phyloP scores from a whole-genome alignment of 2,888 invertebrate genomes.

The Sympetrum striolatum region DNA sequence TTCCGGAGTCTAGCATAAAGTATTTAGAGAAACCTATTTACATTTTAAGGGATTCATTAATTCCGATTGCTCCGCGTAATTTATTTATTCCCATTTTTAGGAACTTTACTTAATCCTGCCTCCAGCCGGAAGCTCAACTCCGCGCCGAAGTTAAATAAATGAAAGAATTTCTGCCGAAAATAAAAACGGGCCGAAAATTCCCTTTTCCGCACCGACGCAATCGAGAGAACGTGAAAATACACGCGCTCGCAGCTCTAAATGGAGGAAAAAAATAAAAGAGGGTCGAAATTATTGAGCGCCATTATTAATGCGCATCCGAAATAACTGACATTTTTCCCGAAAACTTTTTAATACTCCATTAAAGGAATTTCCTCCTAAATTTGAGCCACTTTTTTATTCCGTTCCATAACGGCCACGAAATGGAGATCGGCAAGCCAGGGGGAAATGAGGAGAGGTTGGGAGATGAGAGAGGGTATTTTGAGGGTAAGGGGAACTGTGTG shows the following conservation, averaged over 20 bases:
- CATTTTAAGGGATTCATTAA: no score
- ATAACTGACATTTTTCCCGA: neutral
- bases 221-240: neutral
- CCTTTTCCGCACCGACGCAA: no score
- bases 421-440: neutral
- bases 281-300: neutral
- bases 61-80: no score
- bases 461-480: neutral
- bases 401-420: neutral
- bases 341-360: constrained; percentile 7
- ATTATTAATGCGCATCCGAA: neutral
- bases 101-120: no score
- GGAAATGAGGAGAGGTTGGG: neutral
- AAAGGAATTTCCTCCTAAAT: neutral
- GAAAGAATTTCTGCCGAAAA: no score
- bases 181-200: no score
- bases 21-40: no score
- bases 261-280: neutral
- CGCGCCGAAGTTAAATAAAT: no score
- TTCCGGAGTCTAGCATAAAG: no score
- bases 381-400: neutral
- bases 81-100: no score
- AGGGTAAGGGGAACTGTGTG: neutral
- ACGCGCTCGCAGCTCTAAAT: neutral
- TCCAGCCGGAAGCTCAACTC: no score